Percentiles rank a stretch among this genome's conserved stretches.
phyloP scores from a whole-genome alignment of 2,113 vertebrate species.

The Hydrochoerus hydrochaeris region DNA sequence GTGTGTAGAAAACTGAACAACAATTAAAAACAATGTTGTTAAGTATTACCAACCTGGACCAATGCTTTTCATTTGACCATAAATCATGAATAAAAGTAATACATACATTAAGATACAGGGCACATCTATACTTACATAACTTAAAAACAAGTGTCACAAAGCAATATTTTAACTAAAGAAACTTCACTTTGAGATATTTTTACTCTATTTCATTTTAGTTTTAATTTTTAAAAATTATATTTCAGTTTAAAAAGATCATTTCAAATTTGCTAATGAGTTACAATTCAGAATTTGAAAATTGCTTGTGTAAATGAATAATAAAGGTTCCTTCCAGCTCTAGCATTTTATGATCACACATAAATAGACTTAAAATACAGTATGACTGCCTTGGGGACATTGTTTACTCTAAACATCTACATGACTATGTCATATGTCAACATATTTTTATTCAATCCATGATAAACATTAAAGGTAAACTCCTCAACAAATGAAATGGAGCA shows the following conservation, averaged over 20 bases:
- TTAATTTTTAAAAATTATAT: background rate
- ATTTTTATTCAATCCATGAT: background rate
- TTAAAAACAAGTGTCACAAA: background rate
- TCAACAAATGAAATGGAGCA: background rate
- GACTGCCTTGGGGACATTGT: background rate
- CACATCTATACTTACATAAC: background rate
- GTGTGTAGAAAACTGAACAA: background rate
- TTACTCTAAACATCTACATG: accelerated
- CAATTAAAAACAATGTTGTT: background rate
- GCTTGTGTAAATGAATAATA: background rate
- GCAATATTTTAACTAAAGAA: background rate
- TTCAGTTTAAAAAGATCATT: background rate
- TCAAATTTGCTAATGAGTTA: background rate
- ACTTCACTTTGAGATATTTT: background rate
- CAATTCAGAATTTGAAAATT: background rate
- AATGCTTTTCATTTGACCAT: background rate
- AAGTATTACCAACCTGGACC: background rate
- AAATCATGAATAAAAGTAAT: background rate
- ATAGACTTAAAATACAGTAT: background rate
- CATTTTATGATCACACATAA: background rate
- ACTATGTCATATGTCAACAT: background rate
- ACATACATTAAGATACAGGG: background rate
- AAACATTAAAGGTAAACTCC: background rate
- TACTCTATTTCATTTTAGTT: background rate
- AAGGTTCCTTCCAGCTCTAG: background rate